phyloP scores from a whole-genome alignment of 2,797 vertebrate genomes.

The Limosa lapponica region DNA sequence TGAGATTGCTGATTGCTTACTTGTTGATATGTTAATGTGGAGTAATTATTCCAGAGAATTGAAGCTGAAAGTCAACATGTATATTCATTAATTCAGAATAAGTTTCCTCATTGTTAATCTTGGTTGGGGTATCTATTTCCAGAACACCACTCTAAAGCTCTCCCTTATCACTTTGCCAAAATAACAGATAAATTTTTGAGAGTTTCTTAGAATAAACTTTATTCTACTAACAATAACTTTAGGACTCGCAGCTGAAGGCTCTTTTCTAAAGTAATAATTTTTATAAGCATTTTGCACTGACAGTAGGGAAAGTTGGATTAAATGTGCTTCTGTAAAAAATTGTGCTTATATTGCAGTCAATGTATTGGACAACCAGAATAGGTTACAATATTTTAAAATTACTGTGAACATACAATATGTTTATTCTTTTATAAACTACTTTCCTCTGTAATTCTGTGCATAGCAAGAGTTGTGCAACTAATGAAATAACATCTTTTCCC shows the following conservation, averaged over 20 bases:
- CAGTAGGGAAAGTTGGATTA: neutral
- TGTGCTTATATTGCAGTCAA: neutral
- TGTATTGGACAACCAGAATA: neutral
- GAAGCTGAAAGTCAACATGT: conserved; percentile 64
- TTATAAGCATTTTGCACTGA: neutral
- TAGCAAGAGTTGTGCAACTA: neutral
- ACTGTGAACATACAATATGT: neutral
- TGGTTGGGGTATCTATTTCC: conserved; percentile 46
- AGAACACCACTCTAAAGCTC: neutral
- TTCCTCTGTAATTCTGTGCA: neutral
- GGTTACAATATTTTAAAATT: neutral
- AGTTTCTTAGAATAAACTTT: conserved; percentile 10
- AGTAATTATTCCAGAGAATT: conserved; percentile 67
- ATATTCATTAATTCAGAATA: conserved; percentile 64
- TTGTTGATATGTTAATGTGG: conserved; percentile 60
- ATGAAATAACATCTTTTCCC: neutral
- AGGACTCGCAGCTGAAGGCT: neutral
- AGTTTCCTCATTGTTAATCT: conserved; percentile 43
- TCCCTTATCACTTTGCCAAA: conserved; percentile 30
- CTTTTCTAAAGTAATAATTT: neutral
- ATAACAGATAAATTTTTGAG: neutral
- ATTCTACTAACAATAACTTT: neutral
- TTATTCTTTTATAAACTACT: neutral
- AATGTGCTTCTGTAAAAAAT: neutral
- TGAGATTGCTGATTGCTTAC: conserved; percentile 24